Evolutionary conservation across 1,140 invertebrate species (phyloP).

Genomic region (Grapholita molesta): DNA sequence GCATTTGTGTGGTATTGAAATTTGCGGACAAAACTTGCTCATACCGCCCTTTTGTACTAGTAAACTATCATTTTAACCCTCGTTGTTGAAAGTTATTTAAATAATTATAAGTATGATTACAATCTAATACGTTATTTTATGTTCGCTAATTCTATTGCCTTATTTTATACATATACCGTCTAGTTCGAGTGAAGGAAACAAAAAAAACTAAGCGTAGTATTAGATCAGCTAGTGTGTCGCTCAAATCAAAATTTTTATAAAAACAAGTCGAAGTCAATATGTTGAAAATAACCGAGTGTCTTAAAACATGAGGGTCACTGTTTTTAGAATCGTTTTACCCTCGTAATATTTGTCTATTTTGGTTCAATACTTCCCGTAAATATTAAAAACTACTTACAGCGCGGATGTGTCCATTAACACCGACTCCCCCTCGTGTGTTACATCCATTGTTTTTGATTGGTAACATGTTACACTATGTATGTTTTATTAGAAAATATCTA

Average conservation of each 20-base stretch:
- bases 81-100: neutral
- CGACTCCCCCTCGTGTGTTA: constrained; percentile 37
- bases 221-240: too few species aligned
- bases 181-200: too few species aligned
- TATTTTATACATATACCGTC: too few species aligned
- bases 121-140: too few species aligned
- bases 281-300: neutral
- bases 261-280: neutral
- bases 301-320: constrained; percentile 11
- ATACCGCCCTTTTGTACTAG: neutral
- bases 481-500: neutral
- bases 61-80: neutral
- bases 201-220: too few species aligned
- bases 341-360: constrained; percentile 53
- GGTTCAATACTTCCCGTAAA: constrained; percentile 51
- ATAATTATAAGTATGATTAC: neutral
- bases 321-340: constrained; percentile 48
- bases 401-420: constrained; percentile 70
- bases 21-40: constrained; percentile 63
- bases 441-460: constrained; percentile 53
- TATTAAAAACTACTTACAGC: constrained; percentile 70
- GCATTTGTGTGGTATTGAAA: constrained; percentile 71
- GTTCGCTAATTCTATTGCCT: too few species aligned
- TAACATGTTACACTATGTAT: constrained; percentile 26
- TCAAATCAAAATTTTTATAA: neutral